These are phyloP conservation scores for Tupiocoris notatus DNA, from an alignment of 2,888 invertebrate genomes.

Conservation along the genomic window DNA sequence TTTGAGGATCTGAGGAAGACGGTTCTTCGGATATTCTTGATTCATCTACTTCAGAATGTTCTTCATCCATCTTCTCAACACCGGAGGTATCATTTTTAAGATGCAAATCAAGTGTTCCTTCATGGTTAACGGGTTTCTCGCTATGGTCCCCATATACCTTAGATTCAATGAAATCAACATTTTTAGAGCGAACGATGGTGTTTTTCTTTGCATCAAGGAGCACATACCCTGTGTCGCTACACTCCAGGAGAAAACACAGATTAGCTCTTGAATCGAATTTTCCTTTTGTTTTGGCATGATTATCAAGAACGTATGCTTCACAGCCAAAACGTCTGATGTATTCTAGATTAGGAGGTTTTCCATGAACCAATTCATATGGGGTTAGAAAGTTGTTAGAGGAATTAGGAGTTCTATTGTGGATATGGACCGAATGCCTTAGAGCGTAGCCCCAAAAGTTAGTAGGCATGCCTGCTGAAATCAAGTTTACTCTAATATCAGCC, in stretches of 20 bases:
- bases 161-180: no score
- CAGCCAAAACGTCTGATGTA: no score
- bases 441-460: background rate
- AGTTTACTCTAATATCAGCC: background rate
- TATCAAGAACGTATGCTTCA: background rate
- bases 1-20: no score
- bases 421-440: constrained; percentile 1
- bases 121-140: background rate
- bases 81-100: background rate
- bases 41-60: background rate
- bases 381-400: background rate
- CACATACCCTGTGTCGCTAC: constrained; percentile 4
- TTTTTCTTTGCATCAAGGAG: no score
- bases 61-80: background rate
- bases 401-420: constrained; percentile 23
- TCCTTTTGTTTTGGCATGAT: background rate
- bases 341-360: background rate
- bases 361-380: background rate
- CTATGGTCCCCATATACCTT: no score
- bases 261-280: constrained; percentile 2
- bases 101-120: background rate
- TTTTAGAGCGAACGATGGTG: background rate
- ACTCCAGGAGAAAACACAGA: constrained; percentile 4
- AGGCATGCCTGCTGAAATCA: constrained; percentile 4
- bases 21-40: background rate